Evolutionary conservation across 2,888 invertebrate genomes (phyloP).

Genomic region (Lasioglossum villosulum): DNA sequence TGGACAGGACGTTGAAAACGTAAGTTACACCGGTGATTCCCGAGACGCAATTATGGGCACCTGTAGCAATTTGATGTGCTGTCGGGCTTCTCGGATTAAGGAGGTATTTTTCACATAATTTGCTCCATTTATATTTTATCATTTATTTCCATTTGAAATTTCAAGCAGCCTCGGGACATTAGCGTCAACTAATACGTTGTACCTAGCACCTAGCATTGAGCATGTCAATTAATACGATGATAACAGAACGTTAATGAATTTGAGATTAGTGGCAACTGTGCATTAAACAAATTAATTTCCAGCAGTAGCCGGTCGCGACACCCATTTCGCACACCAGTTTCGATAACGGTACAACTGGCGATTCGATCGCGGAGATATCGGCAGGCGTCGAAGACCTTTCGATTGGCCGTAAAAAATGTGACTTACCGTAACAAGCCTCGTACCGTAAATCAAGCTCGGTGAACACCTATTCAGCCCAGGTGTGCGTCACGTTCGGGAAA

Average conservation of each 20-base stretch:
- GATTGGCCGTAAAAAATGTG: background rate
- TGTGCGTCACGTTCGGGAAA: slow-evolving; percentile 17
- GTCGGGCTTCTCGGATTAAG: background rate
- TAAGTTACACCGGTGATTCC: background rate
- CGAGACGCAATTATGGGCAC: background rate
- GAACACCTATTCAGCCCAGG: background rate
- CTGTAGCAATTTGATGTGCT: background rate
- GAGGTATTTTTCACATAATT: background rate
- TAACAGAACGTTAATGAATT: background rate
- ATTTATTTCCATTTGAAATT: background rate
- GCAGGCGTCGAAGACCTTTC: background rate
- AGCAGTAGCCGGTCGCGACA: background rate
- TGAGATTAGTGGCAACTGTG: background rate
- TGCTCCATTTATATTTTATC: background rate
- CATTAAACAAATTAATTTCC: background rate
- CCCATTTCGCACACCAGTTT: background rate
- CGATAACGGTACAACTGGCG: background rate
- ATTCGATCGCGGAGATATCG: background rate
- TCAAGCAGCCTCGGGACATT: background rate
- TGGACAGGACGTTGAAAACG: background rate
- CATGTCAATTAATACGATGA: background rate
- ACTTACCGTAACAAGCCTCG: slow-evolving; percentile 3
- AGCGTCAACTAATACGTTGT: background rate
- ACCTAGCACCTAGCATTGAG: too few relatives aligned
- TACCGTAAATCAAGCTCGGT: slow-evolving; percentile 5